Base-by-base conservation (phyloP, 2,888 invertebrate species). In the Seira musarum region DNA sequence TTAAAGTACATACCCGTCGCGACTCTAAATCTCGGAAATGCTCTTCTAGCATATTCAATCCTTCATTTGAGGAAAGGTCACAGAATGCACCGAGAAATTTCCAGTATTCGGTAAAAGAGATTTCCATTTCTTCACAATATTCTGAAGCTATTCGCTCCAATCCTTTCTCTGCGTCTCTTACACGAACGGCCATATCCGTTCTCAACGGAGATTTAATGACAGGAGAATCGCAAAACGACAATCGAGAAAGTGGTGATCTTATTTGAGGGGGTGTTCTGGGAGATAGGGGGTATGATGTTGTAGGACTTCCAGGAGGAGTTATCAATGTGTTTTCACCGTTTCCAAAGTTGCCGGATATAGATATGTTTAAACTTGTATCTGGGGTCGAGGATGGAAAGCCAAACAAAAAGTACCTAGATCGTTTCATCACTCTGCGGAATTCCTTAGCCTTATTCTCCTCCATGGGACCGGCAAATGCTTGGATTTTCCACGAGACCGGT, bases 391-490 rank as follows among this genome's bases (percentile, higher is more conserved):
- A 40, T 49, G 22, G 0, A 69, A 70, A 24, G 30, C 17, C 21
- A n/a, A 60, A 10, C 72, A 81, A 17, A 70, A 65, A n/a, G 24
- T 35, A 65, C 74, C 82, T 40, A 35, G 76, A 57, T 5, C 67
- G 67, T 46, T 83, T 82, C 71, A 85, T 69, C 0, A 73, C n/a
- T 25, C 72, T 61, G 10, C 81, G 53, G n/a, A 84, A 96, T 78
- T 89, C 90, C 13, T 91, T 90, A 0, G 96, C 96, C 72, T 92
- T 91, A 15, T 91, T 90, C 82, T 93, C 93, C 57, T 92, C 92
- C 96, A 97, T 97, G 19, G 98, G 98, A 0, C 98, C 98, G 8
- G 97, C 97, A 89, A 93, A 93, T 0, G 97, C 97, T 87, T 92
- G 92, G 84, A 96, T 78, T 40, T 74, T 77, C 77, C 81, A 82